A percentile compares a stretch with the other conserved stretches of the same genome.
Evolutionary conservation across 1,140 invertebrate species (phyloP).

Genomic region (Vollenhovia emeryi): DNA sequence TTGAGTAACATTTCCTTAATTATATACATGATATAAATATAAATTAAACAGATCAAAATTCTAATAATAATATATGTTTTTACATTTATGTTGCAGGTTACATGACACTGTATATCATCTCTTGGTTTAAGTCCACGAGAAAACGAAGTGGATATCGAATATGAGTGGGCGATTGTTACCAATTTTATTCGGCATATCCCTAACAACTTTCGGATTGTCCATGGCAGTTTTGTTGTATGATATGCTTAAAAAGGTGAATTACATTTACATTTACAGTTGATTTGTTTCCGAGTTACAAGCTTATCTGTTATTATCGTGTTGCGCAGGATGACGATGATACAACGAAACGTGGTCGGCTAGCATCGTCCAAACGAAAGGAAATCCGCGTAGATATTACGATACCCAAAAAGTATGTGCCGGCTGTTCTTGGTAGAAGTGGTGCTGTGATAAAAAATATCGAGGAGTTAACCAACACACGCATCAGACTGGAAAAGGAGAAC

Average conservation of each 20-base stretch:
- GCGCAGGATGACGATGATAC: slow-evolving; percentile 68
- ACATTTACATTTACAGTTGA: no score
- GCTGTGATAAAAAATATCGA: slow-evolving; percentile 90
- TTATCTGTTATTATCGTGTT: background rate
- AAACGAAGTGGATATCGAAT: slow-evolving; percentile 70
- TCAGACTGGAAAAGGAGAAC: slow-evolving; percentile 85
- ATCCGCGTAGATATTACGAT: slow-evolving; percentile 82
- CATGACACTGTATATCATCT: background rate
- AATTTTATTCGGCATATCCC: slow-evolving; percentile 80
- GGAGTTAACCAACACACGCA: slow-evolving; percentile 88
- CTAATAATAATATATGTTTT: background rate
- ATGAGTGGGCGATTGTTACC: slow-evolving; percentile 65
- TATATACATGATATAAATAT: no score
- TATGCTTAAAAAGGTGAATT: slow-evolving; percentile 81
- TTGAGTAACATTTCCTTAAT: no score
- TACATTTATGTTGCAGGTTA: background rate
- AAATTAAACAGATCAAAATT: no score
- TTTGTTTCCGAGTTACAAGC: background rate
- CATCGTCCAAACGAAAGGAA: slow-evolving; percentile 60
- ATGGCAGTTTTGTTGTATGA: slow-evolving; percentile 82
- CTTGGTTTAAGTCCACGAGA: background rate
- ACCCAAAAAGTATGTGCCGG: slow-evolving; percentile 83
- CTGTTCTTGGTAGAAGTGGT: slow-evolving; percentile 88
- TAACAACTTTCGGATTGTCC: slow-evolving; percentile 78
- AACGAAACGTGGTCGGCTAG: background rate